phyloP scores from a whole-genome alignment of 2,797 vertebrate genomes.

The Notolabrus celidotus region DNA sequence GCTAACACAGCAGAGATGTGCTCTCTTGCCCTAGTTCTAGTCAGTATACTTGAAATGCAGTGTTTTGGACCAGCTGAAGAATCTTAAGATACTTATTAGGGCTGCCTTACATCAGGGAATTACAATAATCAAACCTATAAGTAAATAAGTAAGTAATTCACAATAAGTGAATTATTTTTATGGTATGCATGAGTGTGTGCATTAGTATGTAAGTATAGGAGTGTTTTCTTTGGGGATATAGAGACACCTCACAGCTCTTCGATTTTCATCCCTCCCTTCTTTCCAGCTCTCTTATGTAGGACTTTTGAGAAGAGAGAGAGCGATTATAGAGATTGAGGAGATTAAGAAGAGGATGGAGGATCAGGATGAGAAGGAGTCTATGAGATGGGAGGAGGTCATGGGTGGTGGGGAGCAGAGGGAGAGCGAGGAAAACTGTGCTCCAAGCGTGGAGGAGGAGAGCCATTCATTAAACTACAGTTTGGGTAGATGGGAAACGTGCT shows the following conservation, averaged over 20 bases:
- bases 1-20: no score
- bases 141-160: no score
- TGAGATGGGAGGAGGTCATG: slow-evolving; percentile 31
- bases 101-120: no score
- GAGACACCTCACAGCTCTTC: slow-evolving; percentile 12
- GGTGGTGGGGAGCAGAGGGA: background rate
- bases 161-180: no score
- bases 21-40: no score
- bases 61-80: no score
- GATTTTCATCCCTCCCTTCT: slow-evolving; percentile 34
- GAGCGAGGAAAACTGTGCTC: background rate
- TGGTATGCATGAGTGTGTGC: background rate
- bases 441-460: slow-evolving; percentile 31
- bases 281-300: slow-evolving; percentile 26
- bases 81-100: no score
- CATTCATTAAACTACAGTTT: slow-evolving; percentile 47
- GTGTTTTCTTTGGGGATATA: slow-evolving; percentile 5
- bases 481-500: slow-evolving; percentile 30
- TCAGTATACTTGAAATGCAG: no score
- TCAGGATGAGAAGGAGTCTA: slow-evolving; percentile 10
- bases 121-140: no score
- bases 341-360: slow-evolving; percentile 43
- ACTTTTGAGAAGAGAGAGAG: slow-evolving; percentile 29
- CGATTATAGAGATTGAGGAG: slow-evolving; percentile 56
- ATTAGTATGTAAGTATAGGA: background rate